Percentiles rank a stretch among this genome's conserved stretches.
Evolutionary conservation across 2,113 vertebrate species (phyloP).

Genomic region (Petroica traversi): DNA sequence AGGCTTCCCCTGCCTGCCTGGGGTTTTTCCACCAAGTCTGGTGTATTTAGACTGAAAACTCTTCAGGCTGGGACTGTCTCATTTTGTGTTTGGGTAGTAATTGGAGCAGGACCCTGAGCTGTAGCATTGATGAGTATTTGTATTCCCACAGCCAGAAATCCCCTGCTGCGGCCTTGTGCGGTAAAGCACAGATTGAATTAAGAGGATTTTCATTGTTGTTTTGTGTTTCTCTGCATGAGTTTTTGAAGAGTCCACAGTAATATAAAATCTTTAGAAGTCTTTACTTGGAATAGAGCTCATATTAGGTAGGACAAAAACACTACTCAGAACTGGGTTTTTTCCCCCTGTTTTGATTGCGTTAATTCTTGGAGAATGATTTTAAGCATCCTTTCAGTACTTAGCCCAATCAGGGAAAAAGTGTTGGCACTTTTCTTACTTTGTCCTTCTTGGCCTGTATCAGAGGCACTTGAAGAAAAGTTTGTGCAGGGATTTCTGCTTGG

Average conservation of each 20-base stretch:
- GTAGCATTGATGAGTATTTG: not conserved
- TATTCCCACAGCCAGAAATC: conserved; percentile 22
- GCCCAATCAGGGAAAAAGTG: not conserved
- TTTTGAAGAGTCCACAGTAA: not conserved
- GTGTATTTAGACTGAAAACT: not conserved
- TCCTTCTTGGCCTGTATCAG: not conserved
- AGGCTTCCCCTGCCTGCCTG: not conserved
- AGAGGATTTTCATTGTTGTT: conserved; percentile 33
- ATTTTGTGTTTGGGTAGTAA: not conserved
- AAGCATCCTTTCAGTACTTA: not conserved
- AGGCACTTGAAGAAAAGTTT: not conserved
- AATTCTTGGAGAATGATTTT: not conserved
- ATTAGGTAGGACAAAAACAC: not conserved
- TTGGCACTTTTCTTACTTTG: not conserved
- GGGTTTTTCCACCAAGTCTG: not conserved
- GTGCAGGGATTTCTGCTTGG: not conserved
- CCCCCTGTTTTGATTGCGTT: not conserved
- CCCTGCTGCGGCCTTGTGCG: not conserved
- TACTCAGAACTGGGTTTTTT: not conserved
- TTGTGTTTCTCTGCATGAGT: not conserved
- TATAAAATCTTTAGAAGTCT: not conserved
- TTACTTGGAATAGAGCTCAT: not conserved
- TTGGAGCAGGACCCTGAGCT: not conserved
- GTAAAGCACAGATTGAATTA: conserved; percentile 36
- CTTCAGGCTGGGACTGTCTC: not conserved